Evolutionary conservation across 2,113 vertebrate genomes (phyloP).

Genomic region (Paralichthys olivaceus): DNA sequence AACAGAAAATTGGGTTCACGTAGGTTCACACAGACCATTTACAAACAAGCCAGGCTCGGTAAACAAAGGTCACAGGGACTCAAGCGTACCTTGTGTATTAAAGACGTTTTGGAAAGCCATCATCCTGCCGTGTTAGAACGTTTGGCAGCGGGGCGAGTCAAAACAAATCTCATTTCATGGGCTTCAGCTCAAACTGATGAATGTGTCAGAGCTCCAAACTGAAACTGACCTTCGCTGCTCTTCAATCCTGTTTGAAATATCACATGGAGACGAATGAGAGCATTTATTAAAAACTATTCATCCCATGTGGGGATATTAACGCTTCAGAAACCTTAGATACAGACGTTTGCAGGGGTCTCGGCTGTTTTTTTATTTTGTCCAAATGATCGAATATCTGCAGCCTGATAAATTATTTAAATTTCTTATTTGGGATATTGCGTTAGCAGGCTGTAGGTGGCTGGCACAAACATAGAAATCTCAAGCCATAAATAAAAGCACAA

Average conservation of each 20-base stretch:
- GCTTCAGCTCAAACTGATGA: background rate
- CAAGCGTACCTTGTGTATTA: constrained; percentile 15
- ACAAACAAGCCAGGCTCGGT: constrained; percentile 41
- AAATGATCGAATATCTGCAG: no score
- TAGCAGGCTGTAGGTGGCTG: background rate
- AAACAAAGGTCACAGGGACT: constrained; percentile 52
- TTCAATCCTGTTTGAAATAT: background rate
- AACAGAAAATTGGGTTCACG: constrained; percentile 19
- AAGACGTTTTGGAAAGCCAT: background rate
- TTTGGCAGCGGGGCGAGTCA: background rate
- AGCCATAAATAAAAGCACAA: constrained; percentile 56
- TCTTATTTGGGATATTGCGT: no score
- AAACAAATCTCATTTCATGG: constrained; percentile 25
- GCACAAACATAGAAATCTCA: constrained; percentile 31
- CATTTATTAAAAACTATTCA: background rate
- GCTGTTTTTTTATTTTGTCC: no score
- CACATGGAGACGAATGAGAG: background rate
- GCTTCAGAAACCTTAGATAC: background rate
- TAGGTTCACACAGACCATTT: constrained; percentile 39
- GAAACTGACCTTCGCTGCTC: background rate
- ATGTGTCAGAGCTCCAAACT: background rate
- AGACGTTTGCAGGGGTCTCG: background rate
- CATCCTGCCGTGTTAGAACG: constrained; percentile 14
- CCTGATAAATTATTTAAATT: no score
- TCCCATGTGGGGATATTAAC: accelerated